Evolutionary conservation across 2,888 invertebrate genomes (phyloP), one percentile per base, ranked within the genome.

Genomic region (Heliothis peltigera): DNA sequence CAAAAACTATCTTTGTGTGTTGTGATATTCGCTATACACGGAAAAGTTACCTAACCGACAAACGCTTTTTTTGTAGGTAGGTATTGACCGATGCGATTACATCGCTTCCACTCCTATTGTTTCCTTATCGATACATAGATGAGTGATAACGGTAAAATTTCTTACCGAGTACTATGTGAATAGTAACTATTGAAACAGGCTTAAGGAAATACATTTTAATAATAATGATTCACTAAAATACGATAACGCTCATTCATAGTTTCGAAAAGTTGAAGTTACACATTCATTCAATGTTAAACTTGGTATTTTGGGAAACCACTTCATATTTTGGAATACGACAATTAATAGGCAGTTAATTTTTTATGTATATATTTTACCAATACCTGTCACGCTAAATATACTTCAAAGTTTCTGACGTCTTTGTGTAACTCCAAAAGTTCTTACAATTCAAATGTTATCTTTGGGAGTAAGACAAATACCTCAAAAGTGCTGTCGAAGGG

Each of bases 221-320:
- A 58, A 44, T 35, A 58, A 75, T 80, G 70, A 80, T 66, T 79
- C 68, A 77, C 32, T 5, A 48, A 53, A 70, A 22, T 43, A 18
- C 52, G 64, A 61, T 61, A 68, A 43, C 48, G 3, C 63, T 49
- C 61, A 77, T 73, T 79, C 48, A 76, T 43, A 46, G 46, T 61
- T 64, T 57, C 46, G 46, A 59, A 55, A 47, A 49, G 43, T 84
- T 82, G 74, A 80, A 17, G 4, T 12, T 10, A 1, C 17, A 43
- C 59, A 8, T 48, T 58, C 25, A 53, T 58, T 67, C 21, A 48
- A 43, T 21, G 4, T 18, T 28, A 10, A 0, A 10, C n/a, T 44
- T 25, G 44, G 18, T 75, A 72, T 77, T 61, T 71, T 71, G 66
- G 75, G 71, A n/a, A n/a, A n/a, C n/a, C n/a, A n/a, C n/a, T n/a